phyloP scores from a whole-genome alignment of 2,888 invertebrate genomes.

The Adelphocoris suturalis region DNA sequence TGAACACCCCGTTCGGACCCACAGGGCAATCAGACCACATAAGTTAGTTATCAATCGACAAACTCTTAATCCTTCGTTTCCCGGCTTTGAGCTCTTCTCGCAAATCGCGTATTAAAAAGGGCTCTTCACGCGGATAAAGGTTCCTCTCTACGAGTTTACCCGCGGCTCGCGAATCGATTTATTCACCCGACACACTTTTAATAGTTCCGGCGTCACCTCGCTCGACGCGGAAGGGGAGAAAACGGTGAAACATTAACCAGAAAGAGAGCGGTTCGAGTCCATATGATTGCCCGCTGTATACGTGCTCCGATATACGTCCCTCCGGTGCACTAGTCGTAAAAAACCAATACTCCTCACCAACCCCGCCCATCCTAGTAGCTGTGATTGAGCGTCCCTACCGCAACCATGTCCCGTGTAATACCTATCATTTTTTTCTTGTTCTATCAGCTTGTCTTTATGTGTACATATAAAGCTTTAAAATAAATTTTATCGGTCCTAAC shows the following conservation, averaged over 20 bases:
- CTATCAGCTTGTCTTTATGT: too few species aligned
- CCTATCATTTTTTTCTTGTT: background rate
- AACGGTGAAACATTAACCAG: background rate
- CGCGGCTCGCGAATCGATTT: background rate
- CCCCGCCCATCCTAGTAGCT: background rate
- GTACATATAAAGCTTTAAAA: too few species aligned
- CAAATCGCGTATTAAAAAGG: background rate
- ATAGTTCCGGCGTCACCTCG: background rate
- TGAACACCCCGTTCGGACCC: too few species aligned
- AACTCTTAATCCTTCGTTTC: background rate
- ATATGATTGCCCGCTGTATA: background rate
- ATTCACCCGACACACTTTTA: background rate
- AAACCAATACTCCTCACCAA: slow-evolving; percentile 4
- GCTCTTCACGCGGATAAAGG: background rate
- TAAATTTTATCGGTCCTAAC: too few species aligned
- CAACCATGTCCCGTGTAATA: slow-evolving; percentile 19
- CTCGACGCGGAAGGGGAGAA: background rate
- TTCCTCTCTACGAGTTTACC: background rate
- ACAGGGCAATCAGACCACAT: too few species aligned
- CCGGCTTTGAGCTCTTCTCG: background rate
- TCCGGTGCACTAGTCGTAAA: background rate
- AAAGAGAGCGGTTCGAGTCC: background rate
- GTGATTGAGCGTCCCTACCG: background rate
- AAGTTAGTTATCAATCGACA: too few species aligned
- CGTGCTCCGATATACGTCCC: slow-evolving; percentile 7